Base-by-base conservation (phyloP, 2,888 invertebrate genomes). In the Yponomeuta cagnagella region DNA sequence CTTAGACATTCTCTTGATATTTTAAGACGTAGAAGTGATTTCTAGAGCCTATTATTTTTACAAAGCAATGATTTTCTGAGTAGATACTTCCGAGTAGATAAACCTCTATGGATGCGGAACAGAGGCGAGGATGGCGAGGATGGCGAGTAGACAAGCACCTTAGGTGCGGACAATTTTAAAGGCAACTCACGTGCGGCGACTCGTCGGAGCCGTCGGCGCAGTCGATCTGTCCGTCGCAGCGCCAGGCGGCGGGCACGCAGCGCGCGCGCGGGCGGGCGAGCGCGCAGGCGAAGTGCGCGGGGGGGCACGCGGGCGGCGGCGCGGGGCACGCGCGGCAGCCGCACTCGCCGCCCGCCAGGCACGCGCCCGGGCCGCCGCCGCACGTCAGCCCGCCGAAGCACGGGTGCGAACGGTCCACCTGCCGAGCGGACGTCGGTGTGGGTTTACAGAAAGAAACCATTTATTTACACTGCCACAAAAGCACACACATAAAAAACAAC, bases 191-290 rank as follows among this genome's bases (percentile, higher is more conserved):
- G 37, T 68, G 67, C 3, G 70, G 12, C n/a, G 63, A 33, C 80
- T 91, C 91, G 85, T 98, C 98, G 12, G 96, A 96, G 70, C 95
- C 96, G 85, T 97, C 97, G 2, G 94, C 93, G 84, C 97, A 98
- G 85, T 98, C 97, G 70, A 93, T 93, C 78, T 96, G 96, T 0
- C 96, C 96, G 84, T 98, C 97, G 80, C 96, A 96, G 68, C 48
- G 15, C 74, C 70, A 72, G 15, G 66, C 58, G 43, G 30, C 65
- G 37, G 70, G 71, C 48, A 71, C 37, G 37, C 70, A 72, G 69
- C 30, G 37, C 30, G 68, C 43, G 31, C 43, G n/a, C 23, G 0
- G 92, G 89, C 0, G 94, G 94, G 82, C 94, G 94, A 0, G 95
- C 94, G 15, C 94, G 87, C 78, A 69, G 82, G 82, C 70, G 93